phyloP scores from a whole-genome alignment of 1,140 invertebrate species.

The Macrostomum lignano region DNA sequence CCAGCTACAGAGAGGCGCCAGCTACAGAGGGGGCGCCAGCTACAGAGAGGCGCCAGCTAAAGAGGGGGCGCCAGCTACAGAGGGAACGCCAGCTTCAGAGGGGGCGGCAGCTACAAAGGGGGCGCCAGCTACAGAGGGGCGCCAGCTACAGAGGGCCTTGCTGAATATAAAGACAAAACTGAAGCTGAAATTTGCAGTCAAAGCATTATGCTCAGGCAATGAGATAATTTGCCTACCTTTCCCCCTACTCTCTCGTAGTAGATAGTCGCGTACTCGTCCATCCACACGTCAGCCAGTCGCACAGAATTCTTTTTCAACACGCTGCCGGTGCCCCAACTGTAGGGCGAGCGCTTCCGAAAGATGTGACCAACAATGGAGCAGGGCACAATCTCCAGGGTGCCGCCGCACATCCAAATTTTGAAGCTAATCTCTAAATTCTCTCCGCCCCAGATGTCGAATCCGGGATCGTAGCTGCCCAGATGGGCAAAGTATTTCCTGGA shows the following conservation, averaged over 20 bases:
- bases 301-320: conserved; percentile 14
- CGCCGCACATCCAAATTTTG: conserved; percentile 61
- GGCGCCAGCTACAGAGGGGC: too few species aligned
- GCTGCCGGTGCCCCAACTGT: conserved; percentile 12
- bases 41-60: too few species aligned
- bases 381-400: conserved; percentile 62
- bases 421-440: conserved; percentile 59
- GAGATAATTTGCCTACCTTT: too few species aligned
- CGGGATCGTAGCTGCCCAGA: conserved; percentile 61
- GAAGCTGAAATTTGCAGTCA: too few species aligned
- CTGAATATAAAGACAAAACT: too few species aligned
- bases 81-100: too few species aligned
- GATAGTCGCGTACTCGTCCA: conserved; percentile 6
- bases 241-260: conserved; percentile 8
- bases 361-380: conserved; percentile 88
- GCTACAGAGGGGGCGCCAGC: too few species aligned
- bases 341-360: conserved; percentile 37
- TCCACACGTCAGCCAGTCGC: conserved; percentile 5
- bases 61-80: too few species aligned
- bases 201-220: too few species aligned
- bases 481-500: conserved; percentile 16
- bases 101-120: too few species aligned
- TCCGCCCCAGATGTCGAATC: conserved; percentile 96
- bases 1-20: too few species aligned
- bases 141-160: too few species aligned